Conservation (phyloP, 2,113 vertebrate species). For the Rhea americana region DNA sequence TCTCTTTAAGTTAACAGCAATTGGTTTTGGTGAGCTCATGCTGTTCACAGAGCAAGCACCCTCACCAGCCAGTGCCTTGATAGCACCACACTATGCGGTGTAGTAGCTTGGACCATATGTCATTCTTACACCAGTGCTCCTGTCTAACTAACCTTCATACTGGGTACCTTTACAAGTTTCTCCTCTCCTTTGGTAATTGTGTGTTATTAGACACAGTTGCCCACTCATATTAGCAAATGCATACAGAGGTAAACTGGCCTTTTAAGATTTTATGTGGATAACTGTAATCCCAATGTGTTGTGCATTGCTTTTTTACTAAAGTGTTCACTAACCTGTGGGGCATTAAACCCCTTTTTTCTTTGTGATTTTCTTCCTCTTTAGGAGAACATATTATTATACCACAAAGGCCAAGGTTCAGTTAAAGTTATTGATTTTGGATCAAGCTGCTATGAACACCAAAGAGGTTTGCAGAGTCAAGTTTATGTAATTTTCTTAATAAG, state of each 20-base stretch:
- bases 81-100: no score
- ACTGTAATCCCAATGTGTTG: neutral
- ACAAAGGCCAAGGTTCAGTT: slow-evolving; percentile 88
- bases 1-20: neutral
- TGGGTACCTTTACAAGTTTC: neutral
- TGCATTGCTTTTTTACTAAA: neutral
- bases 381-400: slow-evolving; percentile 93
- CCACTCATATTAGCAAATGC: neutral
- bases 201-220: neutral
- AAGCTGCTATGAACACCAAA: slow-evolving; percentile 93
- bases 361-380: slow-evolving; percentile 49
- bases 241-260: neutral
- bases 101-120: no score
- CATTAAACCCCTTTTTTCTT: neutral
- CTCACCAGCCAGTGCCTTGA: neutral
- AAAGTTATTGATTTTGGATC: slow-evolving; percentile 98
- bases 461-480: slow-evolving; percentile 79
- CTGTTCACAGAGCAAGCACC: neutral
- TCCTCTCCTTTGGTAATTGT: neutral
- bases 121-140: neutral
- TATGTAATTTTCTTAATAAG: slow-evolving; percentile 69
- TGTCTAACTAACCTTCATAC: neutral
- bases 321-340: neutral
- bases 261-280: neutral
- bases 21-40: neutral